A percentile compares a stretch with the other conserved stretches of the same genome.
phyloP scores from a whole-genome alignment of 2,113 vertebrate species.

The Callionymus lyra region DNA sequence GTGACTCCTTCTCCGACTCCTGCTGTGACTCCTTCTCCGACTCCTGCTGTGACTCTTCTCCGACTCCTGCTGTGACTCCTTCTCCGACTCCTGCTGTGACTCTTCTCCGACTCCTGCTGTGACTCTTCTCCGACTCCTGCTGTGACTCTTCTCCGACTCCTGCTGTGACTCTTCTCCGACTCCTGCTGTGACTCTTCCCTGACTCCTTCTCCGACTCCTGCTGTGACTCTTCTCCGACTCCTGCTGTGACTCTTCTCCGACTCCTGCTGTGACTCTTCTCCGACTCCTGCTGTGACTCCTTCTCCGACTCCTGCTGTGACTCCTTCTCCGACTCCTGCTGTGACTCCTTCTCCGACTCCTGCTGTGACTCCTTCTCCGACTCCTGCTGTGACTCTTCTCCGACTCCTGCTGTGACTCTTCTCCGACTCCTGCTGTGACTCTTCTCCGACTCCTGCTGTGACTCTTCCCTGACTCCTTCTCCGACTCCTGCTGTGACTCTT shows the following conservation, averaged over 20 bases:
- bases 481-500: too few species aligned
- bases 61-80: background rate
- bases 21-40: too few species aligned
- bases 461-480: constrained; percentile 1
- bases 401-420: too few species aligned
- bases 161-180: too few species aligned
- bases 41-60: too few species aligned
- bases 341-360: background rate
- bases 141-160: background rate
- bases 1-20: background rate
- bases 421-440: too few species aligned
- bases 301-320: background rate
- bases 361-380: too few species aligned
- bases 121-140: too few species aligned
- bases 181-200: background rate
- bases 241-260: too few species aligned
- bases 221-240: background rate
- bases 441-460: background rate
- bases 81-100: too few species aligned
- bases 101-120: constrained; percentile 4
- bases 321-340: background rate
- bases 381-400: too few species aligned
- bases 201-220: background rate
- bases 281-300: background rate
- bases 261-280: too few species aligned